Conservation (phyloP, 1,140 invertebrate species). For the Drosophila parabipectinata region DNA sequence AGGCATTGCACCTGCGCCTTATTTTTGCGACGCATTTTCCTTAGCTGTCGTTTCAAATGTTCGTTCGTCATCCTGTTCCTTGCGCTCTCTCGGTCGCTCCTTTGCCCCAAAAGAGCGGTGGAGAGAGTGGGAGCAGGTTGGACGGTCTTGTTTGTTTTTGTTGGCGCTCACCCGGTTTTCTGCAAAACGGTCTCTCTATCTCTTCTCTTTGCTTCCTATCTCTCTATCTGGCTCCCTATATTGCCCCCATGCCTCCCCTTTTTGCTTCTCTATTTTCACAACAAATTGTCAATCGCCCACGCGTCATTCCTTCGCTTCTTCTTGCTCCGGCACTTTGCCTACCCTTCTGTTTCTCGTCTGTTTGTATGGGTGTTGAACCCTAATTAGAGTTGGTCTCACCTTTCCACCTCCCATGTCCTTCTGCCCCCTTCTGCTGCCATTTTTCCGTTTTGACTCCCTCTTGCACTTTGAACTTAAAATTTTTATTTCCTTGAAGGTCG, state of each 20-base stretch:
- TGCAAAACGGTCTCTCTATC: conserved; percentile 23
- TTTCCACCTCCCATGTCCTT: not conserved
- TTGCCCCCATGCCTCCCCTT: not conserved
- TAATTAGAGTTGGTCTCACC: conserved; percentile 39
- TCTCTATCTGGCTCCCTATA: not conserved
- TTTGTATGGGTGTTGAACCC: conserved; percentile 40
- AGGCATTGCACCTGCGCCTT: conserved; percentile 70
- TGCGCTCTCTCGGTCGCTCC: conserved; percentile 5
- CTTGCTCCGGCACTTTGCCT: not conserved
- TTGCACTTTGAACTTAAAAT: conserved; percentile 57
- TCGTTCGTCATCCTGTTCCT: conserved; percentile 59
- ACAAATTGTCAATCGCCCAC: conserved; percentile 44
- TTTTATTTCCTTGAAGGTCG: conserved; percentile 24
- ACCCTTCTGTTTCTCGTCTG: not conserved
- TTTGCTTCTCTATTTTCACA: conserved; percentile 20
- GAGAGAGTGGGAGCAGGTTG: not conserved
- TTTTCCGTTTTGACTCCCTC: conserved; percentile 38
- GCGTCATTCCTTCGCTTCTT: conserved; percentile 22
- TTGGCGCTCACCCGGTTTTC: conserved; percentile 65
- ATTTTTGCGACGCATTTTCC: conserved; percentile 75
- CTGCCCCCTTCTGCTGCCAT: not conserved
- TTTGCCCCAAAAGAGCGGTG: conserved; percentile 5
- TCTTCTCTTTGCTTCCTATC: not conserved
- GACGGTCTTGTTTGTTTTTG: conserved; percentile 48
- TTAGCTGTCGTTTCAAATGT: conserved; percentile 39